A percentile compares a stretch with the other conserved stretches of the same genome.
Conservation (phyloP, 2,113 vertebrate species). For the Semicossyphus pulcher region DNA sequence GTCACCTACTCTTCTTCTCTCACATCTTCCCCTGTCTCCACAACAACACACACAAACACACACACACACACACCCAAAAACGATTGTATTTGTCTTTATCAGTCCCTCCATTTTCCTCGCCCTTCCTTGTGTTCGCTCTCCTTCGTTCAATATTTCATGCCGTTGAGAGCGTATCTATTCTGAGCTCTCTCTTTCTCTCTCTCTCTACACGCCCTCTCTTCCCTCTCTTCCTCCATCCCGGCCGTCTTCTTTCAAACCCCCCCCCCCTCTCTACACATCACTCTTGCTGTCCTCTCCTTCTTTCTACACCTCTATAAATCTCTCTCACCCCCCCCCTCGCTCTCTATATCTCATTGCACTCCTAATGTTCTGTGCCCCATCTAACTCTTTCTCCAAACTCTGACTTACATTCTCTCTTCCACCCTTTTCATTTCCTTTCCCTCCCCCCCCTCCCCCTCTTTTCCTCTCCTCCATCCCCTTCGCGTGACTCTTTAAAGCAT, state of each 20-base stretch:
- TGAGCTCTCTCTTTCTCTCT: conserved; percentile 74
- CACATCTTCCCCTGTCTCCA: conserved; percentile 65
- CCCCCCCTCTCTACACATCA: conserved; percentile 66
- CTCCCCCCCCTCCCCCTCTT: not conserved
- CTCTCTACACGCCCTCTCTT: conserved; percentile 43
- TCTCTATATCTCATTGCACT: conserved; percentile 79
- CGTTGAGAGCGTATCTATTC: conserved; percentile 85
- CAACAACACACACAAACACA: conserved; percentile 47
- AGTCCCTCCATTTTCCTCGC: conserved; percentile 82
- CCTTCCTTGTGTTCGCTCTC: conserved; percentile 81
- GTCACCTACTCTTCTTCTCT: conserved; percentile 65
- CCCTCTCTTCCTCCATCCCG: conserved; percentile 55
- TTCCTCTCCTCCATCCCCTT: conserved; percentile 30
- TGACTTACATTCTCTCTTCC: conserved; percentile 56
- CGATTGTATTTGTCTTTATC: conserved; percentile 87
- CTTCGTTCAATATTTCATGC: conserved; percentile 87
- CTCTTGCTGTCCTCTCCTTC: conserved; percentile 76
- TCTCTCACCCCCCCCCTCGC: conserved; percentile 52
- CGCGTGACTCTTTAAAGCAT: conserved; percentile 72
- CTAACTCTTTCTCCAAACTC: conserved; percentile 64
- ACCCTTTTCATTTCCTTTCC: conserved; percentile 46
- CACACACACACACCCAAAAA: conserved; percentile 53
- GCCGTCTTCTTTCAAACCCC: conserved; percentile 26
- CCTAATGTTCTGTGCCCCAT: conserved; percentile 79
- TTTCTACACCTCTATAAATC: conserved; percentile 78